Evolutionary conservation across 30 jellyfish, hydroid and myxozoan species (phyloP).

Genomic region (Pelagia noctiluca): DNA sequence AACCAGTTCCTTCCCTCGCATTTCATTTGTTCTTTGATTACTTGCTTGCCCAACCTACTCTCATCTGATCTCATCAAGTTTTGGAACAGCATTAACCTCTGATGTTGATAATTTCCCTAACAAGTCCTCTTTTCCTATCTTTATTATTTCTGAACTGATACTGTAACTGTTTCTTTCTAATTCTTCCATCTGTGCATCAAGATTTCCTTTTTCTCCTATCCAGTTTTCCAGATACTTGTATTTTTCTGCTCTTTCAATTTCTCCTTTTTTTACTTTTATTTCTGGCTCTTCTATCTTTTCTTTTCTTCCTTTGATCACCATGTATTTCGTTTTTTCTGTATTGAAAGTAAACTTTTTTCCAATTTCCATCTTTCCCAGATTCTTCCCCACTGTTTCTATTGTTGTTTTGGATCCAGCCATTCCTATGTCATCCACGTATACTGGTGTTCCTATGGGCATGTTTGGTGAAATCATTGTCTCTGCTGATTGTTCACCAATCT

Average conservation of each 20-base stretch:
- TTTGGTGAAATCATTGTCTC: slow-evolving; percentile 22
- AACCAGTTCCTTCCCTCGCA: neutral
- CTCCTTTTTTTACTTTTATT: slow-evolving; percentile 18
- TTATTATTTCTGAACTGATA: slow-evolving; percentile 17
- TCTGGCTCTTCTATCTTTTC: slow-evolving; percentile 21
- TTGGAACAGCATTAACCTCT: neutral
- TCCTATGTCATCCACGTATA: slow-evolving; percentile 37
- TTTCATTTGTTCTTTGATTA: neutral
- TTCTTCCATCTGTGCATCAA: slow-evolving; percentile 36
- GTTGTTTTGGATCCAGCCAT: neutral
- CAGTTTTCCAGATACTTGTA: slow-evolving; percentile 41
- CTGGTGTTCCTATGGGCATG: neutral
- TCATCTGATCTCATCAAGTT: neutral
- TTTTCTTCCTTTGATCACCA: slow-evolving; percentile 22
- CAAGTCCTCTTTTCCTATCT: neutral
- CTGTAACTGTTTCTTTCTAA: slow-evolving; percentile 24
- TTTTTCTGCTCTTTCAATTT: slow-evolving; percentile 13
- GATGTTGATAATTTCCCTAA: neutral
- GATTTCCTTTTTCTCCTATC: slow-evolving; percentile 23
- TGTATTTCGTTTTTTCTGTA: slow-evolving; percentile 15
- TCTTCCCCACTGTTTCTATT: slow-evolving; percentile 36
- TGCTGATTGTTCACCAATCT: neutral
- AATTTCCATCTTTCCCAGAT: slow-evolving; percentile 43
- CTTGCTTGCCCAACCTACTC: slow-evolving; percentile 2
- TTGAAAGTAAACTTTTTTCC: neutral